Conservation (phyloP, 35 echinoderm and acorn worm species). For the Anneissia japonica region DNA sequence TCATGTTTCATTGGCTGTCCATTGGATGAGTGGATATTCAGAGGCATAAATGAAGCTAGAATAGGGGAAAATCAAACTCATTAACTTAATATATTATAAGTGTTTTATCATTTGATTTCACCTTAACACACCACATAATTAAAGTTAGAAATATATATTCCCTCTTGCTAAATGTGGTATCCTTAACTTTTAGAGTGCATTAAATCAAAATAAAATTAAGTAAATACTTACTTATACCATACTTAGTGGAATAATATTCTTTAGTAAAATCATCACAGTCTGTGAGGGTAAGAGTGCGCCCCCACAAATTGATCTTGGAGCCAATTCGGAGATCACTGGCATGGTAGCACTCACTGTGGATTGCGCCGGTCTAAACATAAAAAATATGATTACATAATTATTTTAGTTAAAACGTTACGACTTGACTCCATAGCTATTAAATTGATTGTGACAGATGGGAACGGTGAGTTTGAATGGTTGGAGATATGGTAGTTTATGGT, state of each 20-base stretch:
- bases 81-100: no score
- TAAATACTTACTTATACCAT: slow-evolving; percentile 85
- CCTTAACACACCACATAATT: no score
- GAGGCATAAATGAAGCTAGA: slow-evolving; percentile 50
- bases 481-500: no score
- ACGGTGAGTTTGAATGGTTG: no score
- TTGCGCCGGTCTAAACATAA: slow-evolving; percentile 72
- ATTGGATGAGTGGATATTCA: slow-evolving; percentile 52
- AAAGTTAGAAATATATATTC: no score
- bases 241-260: slow-evolving; percentile 82
- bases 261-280: slow-evolving; percentile 98
- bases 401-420: not conserved
- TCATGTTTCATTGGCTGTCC: slow-evolving; percentile 21
- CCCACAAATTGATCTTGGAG: slow-evolving; percentile 68
- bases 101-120: no score
- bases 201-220: no score
- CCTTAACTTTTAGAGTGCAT: no score
- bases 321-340: slow-evolving; percentile 78
- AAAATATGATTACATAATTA: no score
- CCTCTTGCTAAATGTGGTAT: no score
- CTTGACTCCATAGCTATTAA: no score
- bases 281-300: slow-evolving; percentile 61
- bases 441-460: no score
- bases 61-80: not conserved
- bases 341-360: slow-evolving; percentile 71